Base-by-base conservation (phyloP, 2,113 vertebrate species). In the Agapornis roseicollis region DNA sequence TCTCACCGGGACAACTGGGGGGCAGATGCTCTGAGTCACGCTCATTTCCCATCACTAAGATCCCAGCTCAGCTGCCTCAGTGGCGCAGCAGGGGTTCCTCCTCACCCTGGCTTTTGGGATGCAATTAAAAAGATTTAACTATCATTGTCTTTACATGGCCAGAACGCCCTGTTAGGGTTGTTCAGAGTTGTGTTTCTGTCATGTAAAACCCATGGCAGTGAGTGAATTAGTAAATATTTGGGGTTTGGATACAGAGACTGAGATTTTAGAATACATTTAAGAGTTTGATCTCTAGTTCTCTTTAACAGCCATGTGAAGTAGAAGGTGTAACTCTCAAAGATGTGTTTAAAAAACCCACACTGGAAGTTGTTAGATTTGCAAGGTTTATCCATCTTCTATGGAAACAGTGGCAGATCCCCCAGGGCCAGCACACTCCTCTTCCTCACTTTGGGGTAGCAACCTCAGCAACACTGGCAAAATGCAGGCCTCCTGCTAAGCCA, bases 1-100 rank as follows among this genome's bases (percentile, higher is more conserved):
- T 72, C 31, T 18, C 31, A 44, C 6, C 0, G 0, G 44, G 52
- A 4, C 1, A 1, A 22, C 52, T 20, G 58, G 23, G 50, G 19
- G 23, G 5, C 5, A 72, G 27, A 64, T 58, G 10, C 12, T 64
- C 39, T 25, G 25, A 64, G 27, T 58, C 23, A 14, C 50, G 24
- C 27, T 49, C 29, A 25, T 58, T 83, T 77, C 37, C 42, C 78
- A 58, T 33, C 31, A 7, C 18, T 10, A 85, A 33, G 74, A n/a
- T 69, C 33, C 15, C 44, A 55, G 22, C 22, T 78, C 60, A 92
- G 41, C 20, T 64, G 31, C 44, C 25, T 28, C 3, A 3, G 18
- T 24, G 20, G 37, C 28, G 50, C 14, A 0, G 1, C 27, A 66
- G 35, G 5, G 17, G 53, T 80, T 8, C 17, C 7, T 33, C 25